Evolutionary conservation across 2,113 vertebrate species (phyloP), one percentile per base, ranked within the genome.

Genomic region (Amblyopsis rosae): DNA sequence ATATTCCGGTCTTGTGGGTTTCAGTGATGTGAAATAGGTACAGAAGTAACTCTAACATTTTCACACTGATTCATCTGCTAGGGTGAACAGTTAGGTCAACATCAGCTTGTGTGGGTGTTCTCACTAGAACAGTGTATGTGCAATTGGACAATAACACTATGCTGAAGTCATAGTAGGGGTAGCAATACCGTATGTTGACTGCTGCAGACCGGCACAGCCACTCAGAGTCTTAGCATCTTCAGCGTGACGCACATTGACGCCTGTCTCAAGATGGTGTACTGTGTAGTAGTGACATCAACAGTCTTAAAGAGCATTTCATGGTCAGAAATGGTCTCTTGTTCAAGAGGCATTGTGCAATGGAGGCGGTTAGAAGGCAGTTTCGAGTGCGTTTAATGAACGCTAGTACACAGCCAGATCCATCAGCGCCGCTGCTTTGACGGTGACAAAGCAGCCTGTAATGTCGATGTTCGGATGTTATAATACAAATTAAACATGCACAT

Each of bases 401-500:
- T 50, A 54, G 72, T 70, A 78, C 85, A 72, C 86, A 87, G 88
- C 89, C 88, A 82, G 86, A 91, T 89, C 87, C 85, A 76, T 89
- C 90, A 87, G 74, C 15, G 49, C 67, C 9, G 70, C 58, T 77
- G 79, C 77, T 81, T 86, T 81, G 78, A 67, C 82, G 72, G 60
- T 89, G 88, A 88, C 87, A 85, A 86, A 67, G 68, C 65, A 73
- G 87, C 85, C 86, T 88, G 83, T 91, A 90, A 88, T 72, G 83
- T 82, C 78, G 64, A 82, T 87, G 84, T 88, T 87, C 75, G 70
- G 81, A 84, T 87, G 82, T 88, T 83, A 89, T 77, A 57, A 75
- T 81, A 88, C 88, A 90, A 90, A 92, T 92, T 90, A 88, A 90
- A 88, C 89, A 85, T 83, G 84, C 73, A 55, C 86, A 82, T 75